Evolutionary conservation across 2,113 vertebrate species (phyloP).

Genomic region (Lanius collurio): DNA sequence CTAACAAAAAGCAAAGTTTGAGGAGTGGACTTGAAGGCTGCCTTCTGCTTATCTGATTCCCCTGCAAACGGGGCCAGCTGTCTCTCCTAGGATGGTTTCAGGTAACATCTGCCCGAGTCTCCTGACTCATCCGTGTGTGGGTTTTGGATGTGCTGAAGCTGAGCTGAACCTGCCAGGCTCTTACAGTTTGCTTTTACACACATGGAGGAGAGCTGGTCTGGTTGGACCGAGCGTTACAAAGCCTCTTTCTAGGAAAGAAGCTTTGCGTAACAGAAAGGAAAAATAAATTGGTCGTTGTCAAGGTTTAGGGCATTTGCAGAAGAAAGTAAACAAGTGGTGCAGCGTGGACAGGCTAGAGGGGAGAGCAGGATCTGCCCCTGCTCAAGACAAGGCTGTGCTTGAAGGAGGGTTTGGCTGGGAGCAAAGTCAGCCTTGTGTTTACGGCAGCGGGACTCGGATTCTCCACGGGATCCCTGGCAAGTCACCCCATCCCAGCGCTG

Average conservation of each 20-base stretch:
- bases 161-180: neutral
- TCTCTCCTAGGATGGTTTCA: neutral
- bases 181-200: neutral
- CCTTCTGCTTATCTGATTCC: neutral
- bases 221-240: neutral
- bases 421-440: neutral
- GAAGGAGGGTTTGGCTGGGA: neutral
- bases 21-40: neutral
- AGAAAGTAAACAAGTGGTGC: slow-evolving; percentile 6
- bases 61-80: neutral
- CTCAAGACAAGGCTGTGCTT: neutral
- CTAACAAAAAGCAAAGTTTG: neutral
- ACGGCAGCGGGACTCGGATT: neutral
- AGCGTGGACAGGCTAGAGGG: neutral
- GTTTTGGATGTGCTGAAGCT: neutral
- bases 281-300: slow-evolving; percentile 31
- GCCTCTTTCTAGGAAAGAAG: slow-evolving; percentile 65
- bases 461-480: neutral
- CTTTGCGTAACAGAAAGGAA: slow-evolving; percentile 36
- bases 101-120: neutral
- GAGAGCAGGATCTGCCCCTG: neutral
- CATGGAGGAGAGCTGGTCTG: neutral
- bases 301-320: slow-evolving; percentile 32
- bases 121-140: neutral
- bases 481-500: neutral